Evolutionary conservation across 1,140 invertebrate species (phyloP).

Genomic region (Drosophila mojavensis): DNA sequence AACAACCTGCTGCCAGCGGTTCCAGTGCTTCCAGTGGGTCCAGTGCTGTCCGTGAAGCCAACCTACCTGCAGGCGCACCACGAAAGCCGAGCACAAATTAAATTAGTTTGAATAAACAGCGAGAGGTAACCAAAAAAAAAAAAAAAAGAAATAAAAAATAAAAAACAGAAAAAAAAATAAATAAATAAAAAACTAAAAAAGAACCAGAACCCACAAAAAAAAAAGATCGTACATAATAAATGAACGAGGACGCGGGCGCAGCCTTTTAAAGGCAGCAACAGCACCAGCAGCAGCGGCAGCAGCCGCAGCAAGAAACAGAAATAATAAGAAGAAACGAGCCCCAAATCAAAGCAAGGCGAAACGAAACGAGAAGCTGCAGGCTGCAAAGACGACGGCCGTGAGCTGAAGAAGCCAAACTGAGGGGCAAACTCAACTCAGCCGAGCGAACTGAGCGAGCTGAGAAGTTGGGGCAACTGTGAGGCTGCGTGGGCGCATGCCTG

Average conservation of each 20-base stretch:
- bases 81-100: conserved; percentile 74
- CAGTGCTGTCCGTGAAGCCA: conserved; percentile 24
- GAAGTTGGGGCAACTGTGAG: conserved; percentile 38
- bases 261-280: conserved; percentile 61
- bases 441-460: neutral
- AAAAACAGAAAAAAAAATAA: conserved; percentile 22
- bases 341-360: conserved; percentile 48
- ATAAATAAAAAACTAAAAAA: conserved; percentile 44
- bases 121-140: conserved; percentile 54
- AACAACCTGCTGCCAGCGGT: conserved; percentile 62
- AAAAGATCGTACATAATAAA: conserved; percentile 71
- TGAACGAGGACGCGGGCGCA: conserved; percentile 69
- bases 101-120: conserved; percentile 83
- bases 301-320: conserved; percentile 22
- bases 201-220: conserved; percentile 22
- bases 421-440: neutral
- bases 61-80: conserved; percentile 70
- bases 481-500: conserved; percentile 80
- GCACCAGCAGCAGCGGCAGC: neutral
- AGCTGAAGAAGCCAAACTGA: conserved; percentile 2
- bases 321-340: conserved; percentile 38
- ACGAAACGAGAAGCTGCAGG: conserved; percentile 20
- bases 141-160: neutral
- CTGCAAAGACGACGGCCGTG: conserved; percentile 37
- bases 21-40: conserved; percentile 53